These are phyloP conservation scores for Esox niger DNA, from an alignment of 2,113 vertebrate species.

Conservation along the genomic window DNA sequence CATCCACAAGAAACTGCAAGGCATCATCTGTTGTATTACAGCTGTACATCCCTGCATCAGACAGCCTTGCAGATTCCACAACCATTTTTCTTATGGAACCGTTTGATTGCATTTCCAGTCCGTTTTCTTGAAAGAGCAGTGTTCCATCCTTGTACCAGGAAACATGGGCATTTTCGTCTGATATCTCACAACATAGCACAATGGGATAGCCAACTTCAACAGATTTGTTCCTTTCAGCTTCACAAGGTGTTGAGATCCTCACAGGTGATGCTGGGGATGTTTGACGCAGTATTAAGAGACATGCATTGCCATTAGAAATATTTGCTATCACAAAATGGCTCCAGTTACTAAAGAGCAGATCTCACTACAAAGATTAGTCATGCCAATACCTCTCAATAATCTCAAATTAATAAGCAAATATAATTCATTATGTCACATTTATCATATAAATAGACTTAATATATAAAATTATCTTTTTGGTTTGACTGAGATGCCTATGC, in stretches of 20 bases:
- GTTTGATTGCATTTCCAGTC: conserved; percentile 49
- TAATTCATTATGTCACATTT: not conserved
- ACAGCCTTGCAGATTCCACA: conserved; percentile 47
- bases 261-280: conserved; percentile 67
- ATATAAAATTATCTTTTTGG: conserved; percentile 21
- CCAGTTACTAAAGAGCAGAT: conserved; percentile 33
- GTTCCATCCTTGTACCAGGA: conserved; percentile 62
- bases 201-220: conserved; percentile 58
- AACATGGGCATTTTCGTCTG: conserved; percentile 55
- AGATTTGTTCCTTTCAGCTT: conserved; percentile 60
- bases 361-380: conserved; percentile 55
- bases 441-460: not conserved
- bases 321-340: conserved; percentile 36
- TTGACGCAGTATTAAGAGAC: conserved; percentile 70
- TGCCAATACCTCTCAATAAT: conserved; percentile 45
- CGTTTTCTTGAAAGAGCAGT: conserved; percentile 46
- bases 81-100: conserved; percentile 53
- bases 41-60: conserved; percentile 63
- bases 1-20: conserved; percentile 68
- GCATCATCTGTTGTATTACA: conserved; percentile 65
- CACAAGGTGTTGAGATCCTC: conserved; percentile 59
- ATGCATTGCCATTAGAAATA: conserved; percentile 59
- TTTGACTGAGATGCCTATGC: conserved; percentile 52
- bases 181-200: conserved; percentile 57
- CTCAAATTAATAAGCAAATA: conserved; percentile 30